Evolutionary conservation across 2,113 vertebrate species (phyloP).

Genomic region (Eurypyga helias): DNA sequence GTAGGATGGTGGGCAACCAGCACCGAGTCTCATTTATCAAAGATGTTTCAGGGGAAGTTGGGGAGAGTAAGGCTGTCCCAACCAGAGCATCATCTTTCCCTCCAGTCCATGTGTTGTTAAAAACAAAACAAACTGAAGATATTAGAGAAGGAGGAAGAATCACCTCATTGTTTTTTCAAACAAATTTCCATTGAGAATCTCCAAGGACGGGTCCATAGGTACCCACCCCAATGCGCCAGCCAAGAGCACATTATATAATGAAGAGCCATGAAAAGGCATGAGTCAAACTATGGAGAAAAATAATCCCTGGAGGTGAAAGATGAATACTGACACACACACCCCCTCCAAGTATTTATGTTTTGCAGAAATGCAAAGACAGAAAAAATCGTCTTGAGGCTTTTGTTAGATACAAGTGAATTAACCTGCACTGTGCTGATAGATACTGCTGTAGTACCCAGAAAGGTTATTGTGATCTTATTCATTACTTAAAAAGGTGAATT

Average conservation of each 20-base stretch:
- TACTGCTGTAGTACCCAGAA: no score
- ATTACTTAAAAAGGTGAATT: background rate
- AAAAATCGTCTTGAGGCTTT: background rate
- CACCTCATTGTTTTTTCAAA: background rate
- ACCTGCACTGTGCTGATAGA: no score
- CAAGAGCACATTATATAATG: fast-evolving
- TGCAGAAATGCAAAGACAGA: background rate
- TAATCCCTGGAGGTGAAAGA: background rate
- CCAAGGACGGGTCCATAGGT: fast-evolving
- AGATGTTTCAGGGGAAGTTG: background rate
- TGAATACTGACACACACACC: background rate
- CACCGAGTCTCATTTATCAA: background rate
- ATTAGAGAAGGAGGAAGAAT: background rate
- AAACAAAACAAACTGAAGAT: background rate
- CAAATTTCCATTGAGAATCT: background rate
- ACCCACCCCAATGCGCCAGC: fast-evolving
- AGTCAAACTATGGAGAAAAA: background rate
- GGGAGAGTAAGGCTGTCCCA: background rate
- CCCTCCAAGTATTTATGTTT: background rate
- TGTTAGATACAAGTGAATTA: background rate
- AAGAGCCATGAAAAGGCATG: background rate
- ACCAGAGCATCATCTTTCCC: background rate
- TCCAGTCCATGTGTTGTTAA: background rate
- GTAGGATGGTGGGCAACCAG: fast-evolving
- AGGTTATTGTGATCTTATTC: background rate